Base-by-base conservation (phyloP, 2,888 invertebrate species). In the Halictus ligatus region DNA sequence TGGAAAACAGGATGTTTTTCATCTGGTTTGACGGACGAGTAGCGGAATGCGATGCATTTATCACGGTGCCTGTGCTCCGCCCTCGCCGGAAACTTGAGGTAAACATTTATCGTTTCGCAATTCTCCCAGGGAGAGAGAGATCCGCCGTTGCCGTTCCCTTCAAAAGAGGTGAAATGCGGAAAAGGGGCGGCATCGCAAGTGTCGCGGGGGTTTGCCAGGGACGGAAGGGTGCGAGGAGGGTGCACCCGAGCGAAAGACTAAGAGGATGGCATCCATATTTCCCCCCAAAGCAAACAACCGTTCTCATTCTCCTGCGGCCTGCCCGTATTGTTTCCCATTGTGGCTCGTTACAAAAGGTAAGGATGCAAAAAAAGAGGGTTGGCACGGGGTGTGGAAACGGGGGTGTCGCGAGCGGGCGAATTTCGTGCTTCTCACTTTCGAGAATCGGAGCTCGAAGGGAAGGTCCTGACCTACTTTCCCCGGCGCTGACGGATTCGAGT, bases 71-170 rank as follows among this genome's bases (percentile, higher is more conserved):
- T 29, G 86, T 69, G 35, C 43, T 72, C 74, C 54, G 60, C 64
- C 58, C 35, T 72, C 54, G 15, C 35, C 64, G 78, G 76, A 78
- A 85, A 84, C 84, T 84, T 64, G 79, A 67, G 73, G 88, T 86
- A 89, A 88, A 89, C 84, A 89, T 89, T 89, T 89, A 87, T 88
- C 87, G 82, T 87, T 58, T 77, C 83, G 74, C 54, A 75, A n/a
- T 77, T 77, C 79, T 72, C 69, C n/a, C 64, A 46, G 73, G 40
- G 73, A 40, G 75, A 60, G 73, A 60, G 73, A 46, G 72, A 79
- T 77, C n/a, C 75, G 7, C 54, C 60, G 43, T 25, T 15, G 50
- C 50, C 50, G n/a, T 58, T 71, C 15, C 64, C 58, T 29, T n/a
- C 64, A 40, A 76, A 78, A 77, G 75, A 54, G 75, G 73, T 40